Percentiles rank a stretch among this genome's conserved stretches.
phyloP scores from a whole-genome alignment of 2,113 vertebrate species.

The Mobula birostris region DNA sequence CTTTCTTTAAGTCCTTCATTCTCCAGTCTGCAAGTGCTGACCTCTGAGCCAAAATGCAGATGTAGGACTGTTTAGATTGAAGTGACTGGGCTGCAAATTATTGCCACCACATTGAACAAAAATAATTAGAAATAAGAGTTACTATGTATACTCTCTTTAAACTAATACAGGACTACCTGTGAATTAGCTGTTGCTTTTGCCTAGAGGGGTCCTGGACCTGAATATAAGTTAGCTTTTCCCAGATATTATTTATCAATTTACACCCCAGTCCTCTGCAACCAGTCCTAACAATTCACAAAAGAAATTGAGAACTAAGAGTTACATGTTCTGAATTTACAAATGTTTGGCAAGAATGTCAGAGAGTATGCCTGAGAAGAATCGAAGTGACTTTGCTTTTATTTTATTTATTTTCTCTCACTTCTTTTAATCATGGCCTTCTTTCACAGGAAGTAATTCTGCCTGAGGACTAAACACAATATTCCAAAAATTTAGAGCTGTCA shows the following conservation, averaged over 20 bases:
- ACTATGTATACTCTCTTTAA: background rate
- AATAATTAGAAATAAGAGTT: background rate
- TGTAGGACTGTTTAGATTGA: background rate
- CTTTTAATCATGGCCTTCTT: background rate
- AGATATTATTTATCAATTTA: background rate
- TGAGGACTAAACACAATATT: too few species aligned
- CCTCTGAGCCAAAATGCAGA: background rate
- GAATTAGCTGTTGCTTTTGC: background rate
- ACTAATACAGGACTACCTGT: background rate
- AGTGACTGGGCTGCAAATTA: slow-evolving; percentile 14
- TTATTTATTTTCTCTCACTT: slow-evolving; percentile 20
- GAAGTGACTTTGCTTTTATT: background rate
- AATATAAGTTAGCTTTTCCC: background rate
- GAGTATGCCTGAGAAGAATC: background rate
- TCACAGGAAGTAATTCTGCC: background rate
- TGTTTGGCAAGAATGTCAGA: background rate
- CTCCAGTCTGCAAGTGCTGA: background rate
- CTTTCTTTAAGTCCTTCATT: background rate
- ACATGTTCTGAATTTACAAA: background rate
- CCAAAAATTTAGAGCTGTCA: background rate
- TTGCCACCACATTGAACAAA: background rate
- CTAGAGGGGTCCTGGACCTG: background rate
- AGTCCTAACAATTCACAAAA: background rate
- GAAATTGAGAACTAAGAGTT: background rate
- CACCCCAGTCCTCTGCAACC: background rate